phyloP scores from a whole-genome alignment of 2,113 vertebrate genomes.

The Origma solitaria region DNA sequence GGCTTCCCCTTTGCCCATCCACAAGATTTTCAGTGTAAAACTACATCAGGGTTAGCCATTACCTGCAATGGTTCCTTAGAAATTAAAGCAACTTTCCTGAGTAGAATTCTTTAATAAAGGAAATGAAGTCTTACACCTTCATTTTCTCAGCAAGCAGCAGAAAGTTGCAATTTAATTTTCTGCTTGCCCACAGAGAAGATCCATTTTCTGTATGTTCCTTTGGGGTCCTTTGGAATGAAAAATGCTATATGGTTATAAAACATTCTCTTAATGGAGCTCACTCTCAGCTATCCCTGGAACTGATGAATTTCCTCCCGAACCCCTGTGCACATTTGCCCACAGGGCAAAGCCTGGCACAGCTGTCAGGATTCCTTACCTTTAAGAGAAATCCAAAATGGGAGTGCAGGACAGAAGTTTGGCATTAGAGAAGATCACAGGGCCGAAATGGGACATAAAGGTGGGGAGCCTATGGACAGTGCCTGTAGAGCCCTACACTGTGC shows the following conservation, averaged over 20 bases:
- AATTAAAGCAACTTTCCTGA: neutral
- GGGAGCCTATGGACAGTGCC: neutral
- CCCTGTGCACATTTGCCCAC: neutral
- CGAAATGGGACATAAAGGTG: neutral
- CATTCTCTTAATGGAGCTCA: neutral
- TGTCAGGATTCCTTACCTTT: neutral
- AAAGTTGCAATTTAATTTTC: slow-evolving; percentile 37
- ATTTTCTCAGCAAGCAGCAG: neutral
- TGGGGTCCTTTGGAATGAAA: slow-evolving; percentile 24
- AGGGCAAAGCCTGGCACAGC: neutral
- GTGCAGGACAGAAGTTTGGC: neutral
- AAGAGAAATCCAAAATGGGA: neutral
- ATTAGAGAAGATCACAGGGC: neutral
- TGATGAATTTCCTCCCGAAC: neutral
- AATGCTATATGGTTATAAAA: neutral
- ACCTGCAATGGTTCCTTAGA: neutral
- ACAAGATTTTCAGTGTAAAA: neutral
- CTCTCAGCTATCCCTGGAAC: neutral
- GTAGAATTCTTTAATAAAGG: neutral
- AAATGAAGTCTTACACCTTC: neutral
- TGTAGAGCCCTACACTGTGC: fast-evolving
- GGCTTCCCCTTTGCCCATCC: neutral
- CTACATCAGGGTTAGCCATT: neutral
- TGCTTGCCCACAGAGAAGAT: neutral
- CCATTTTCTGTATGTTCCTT: neutral